Conservation (phyloP, 2,113 vertebrate species). For the Aleadryas rufinucha region DNA sequence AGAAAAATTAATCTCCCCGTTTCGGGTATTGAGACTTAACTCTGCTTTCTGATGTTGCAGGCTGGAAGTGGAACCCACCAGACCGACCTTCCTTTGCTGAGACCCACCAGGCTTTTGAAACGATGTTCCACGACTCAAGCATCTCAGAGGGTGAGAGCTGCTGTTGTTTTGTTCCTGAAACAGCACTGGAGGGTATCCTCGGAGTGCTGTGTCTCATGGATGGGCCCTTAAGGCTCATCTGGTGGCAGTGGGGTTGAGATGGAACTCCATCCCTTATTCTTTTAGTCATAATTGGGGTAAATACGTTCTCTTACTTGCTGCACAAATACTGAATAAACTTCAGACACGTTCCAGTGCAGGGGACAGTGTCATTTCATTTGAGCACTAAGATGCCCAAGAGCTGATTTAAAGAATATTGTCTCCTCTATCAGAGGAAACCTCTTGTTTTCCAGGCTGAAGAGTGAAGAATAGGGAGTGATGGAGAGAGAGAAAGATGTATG, state of each 20-base stretch:
- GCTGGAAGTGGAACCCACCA: slow-evolving; percentile 96
- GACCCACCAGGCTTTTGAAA: slow-evolving; percentile 97
- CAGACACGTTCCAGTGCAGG: neutral
- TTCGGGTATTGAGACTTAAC: neutral
- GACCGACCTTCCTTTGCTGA: slow-evolving; percentile 95
- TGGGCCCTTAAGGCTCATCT: neutral
- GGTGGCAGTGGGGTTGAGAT: neutral
- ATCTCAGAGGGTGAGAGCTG: slow-evolving; percentile 89
- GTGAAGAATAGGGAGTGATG: neutral
- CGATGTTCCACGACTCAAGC: slow-evolving; percentile 98
- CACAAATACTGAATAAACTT: neutral
- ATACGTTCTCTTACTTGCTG: neutral
- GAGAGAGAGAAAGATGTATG: neutral
- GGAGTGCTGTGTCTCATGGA: neutral
- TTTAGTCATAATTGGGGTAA: neutral
- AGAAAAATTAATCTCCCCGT: neutral
- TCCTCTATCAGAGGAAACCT: neutral
- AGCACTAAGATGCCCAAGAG: neutral
- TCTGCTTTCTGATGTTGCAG: slow-evolving; percentile 58
- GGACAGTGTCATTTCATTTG: neutral
- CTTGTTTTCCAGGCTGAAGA: neutral
- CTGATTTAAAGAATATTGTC: neutral
- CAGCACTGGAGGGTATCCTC: neutral
- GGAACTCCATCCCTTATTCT: neutral
- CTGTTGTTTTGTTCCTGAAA: neutral